These are phyloP conservation scores for Eutolmus rufibarbis DNA, from an alignment of 2,888 invertebrate genomes.

Conservation along the genomic window DNA sequence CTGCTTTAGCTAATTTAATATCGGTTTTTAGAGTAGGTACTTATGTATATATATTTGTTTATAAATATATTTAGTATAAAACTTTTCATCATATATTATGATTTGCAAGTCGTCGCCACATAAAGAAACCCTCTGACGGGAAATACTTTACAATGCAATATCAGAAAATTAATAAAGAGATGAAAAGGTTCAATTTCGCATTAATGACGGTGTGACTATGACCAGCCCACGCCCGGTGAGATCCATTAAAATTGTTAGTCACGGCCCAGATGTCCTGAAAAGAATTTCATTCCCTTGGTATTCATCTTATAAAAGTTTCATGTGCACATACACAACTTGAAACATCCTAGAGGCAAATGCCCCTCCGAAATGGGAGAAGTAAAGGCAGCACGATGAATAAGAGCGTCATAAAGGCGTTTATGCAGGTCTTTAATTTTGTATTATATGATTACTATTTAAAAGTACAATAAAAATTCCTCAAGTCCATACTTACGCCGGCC, in stretches of 20 bases:
- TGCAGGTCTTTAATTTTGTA: conserved; percentile 37
- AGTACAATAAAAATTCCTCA: conserved; percentile 31
- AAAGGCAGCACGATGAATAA: neutral
- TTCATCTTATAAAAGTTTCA: conserved; percentile 24
- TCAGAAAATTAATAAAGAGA: neutral
- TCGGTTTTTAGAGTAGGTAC: neutral
- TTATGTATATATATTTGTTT: neutral
- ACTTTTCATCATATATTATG: neutral
- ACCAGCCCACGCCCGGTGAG: neutral
- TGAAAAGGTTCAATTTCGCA: neutral
- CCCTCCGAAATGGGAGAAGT: neutral
- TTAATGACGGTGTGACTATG: neutral
- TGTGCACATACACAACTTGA: neutral
- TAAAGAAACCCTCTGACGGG: neutral
- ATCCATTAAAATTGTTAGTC: neutral
- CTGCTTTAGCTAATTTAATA: neutral
- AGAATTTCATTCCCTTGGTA: neutral
- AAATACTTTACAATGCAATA: neutral
- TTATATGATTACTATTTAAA: conserved; percentile 37
- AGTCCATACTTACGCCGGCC: neutral
- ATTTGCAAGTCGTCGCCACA: neutral
- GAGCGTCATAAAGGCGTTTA: conserved; percentile 20
- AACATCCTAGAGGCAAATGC: neutral
- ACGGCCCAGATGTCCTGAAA: neutral
- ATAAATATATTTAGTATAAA: neutral